Evolutionary conservation across 2,888 invertebrate genomes (phyloP), one percentile per base, ranked within the genome.

Genomic region (Tetragonula carbonaria): DNA sequence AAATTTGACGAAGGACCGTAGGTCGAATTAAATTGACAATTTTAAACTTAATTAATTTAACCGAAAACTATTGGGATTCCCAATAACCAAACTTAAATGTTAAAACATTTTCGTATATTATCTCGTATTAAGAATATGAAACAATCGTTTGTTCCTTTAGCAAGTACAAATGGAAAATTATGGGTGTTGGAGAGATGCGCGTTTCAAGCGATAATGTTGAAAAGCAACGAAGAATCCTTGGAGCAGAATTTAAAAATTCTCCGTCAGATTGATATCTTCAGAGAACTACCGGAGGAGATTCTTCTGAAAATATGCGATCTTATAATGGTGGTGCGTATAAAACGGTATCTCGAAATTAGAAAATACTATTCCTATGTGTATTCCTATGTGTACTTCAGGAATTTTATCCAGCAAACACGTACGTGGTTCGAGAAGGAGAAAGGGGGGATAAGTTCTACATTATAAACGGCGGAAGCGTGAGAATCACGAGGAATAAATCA

Each of bases 381-480:
- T 0, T 65, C 33, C 33, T 33, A 3, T 2, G 2, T 80, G 45
- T 23, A 5, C 11, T 38, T 82, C 73, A 97, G 96, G 97, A 98
- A 95, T 97, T 97, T 94, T 98, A 97, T 94, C 95, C 96, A 51
- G 96, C 97, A 0, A 97, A 97, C 13, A 96, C 96, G 0, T 96
- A 96, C 82, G 98, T 98, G 74, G 96, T 98, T 14, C 95, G 96
- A 0, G 97, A 98, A 95, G 98, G 98, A 0, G 97, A 98, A 86
- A 95, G 96, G 16, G 98, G 98, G 0, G 97, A 98, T 93, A 98
- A 98, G 89, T 98, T 98, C 95, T 98, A 97, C 92, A 98, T 98
- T 78, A 97, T 98, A 91, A 97, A 97, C 85, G 97, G 97, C 13
- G 98, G 98, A 14, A 96, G 96, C 6, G 98, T 98, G 21, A 96